Conservation (phyloP, 2,797 vertebrate genomes). For the Halcyon leucocephala region DNA sequence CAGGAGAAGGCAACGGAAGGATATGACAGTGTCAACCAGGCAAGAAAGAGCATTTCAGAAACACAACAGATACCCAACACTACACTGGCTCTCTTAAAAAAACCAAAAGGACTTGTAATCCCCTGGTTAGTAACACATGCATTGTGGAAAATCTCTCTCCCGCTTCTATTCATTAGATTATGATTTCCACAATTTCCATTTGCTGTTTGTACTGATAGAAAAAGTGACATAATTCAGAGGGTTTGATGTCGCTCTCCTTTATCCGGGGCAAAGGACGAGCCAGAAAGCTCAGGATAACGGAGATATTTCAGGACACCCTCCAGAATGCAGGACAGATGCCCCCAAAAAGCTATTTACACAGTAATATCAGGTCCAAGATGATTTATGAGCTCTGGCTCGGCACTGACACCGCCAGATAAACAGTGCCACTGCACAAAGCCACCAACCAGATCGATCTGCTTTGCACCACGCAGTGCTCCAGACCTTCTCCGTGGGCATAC, state of each 20-base stretch:
- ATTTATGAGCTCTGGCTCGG: not conserved
- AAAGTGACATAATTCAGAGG: not conserved
- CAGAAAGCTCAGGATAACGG: not conserved
- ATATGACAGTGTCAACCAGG: not conserved
- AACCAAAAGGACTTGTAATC: not conserved
- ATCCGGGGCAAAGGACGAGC: not conserved
- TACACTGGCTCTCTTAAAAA: not conserved
- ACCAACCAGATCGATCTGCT: not conserved
- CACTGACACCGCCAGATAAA: not conserved
- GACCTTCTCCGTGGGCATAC: fast-evolving
- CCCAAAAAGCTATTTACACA: not conserved
- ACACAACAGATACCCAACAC: not conserved
- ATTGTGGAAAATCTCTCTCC: not conserved
- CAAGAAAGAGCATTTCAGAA: not conserved
- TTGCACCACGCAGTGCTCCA: not conserved
- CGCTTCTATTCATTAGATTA: not conserved
- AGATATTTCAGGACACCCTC: not conserved
- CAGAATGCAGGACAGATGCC: not conserved
- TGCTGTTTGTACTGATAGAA: not conserved
- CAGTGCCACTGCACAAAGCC: not conserved
- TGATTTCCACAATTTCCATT: not conserved
- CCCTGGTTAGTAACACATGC: not conserved
- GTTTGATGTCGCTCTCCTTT: not conserved
- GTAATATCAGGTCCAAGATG: not conserved
- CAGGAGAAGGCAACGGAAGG: not conserved